Conservation (phyloP, 1,140 invertebrate genomes). For the Drosophila pectinifera region DNA sequence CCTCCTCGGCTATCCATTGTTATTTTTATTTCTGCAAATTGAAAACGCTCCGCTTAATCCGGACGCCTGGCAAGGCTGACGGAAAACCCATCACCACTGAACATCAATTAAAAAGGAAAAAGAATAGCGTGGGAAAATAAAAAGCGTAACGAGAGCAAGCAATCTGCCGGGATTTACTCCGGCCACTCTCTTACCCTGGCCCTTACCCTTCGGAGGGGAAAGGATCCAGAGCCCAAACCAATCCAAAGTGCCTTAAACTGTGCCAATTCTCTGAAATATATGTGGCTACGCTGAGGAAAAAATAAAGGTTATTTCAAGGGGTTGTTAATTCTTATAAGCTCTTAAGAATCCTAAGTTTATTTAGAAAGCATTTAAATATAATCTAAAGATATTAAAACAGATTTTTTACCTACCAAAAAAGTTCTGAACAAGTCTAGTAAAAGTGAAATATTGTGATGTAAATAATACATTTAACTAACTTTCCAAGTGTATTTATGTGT, state of each 20-base stretch:
- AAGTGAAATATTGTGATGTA: too few species aligned
- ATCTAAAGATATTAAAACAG: too few species aligned
- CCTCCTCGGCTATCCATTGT: slow-evolving; percentile 24
- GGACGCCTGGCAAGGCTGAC: slow-evolving; percentile 34
- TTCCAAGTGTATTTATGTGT: neutral
- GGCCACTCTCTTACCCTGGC: neutral
- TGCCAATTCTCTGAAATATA: slow-evolving; percentile 15
- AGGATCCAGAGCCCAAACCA: neutral
- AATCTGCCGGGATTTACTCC: slow-evolving; percentile 34
- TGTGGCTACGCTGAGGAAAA: neutral
- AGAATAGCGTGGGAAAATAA: slow-evolving; percentile 18
- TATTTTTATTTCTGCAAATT: slow-evolving; percentile 70
- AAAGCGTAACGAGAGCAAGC: slow-evolving; percentile 32
- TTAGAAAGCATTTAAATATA: too few species aligned
- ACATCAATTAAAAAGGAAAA: slow-evolving; percentile 53
- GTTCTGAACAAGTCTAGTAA: too few species aligned
- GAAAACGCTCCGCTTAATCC: slow-evolving; percentile 72
- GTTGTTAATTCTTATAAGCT: too few species aligned
- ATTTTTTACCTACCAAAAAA: too few species aligned
- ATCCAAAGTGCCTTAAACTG: slow-evolving; percentile 40
- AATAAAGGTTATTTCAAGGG: neutral
- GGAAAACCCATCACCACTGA: slow-evolving; percentile 68
- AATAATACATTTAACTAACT: neutral
- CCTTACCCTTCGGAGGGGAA: slow-evolving; percentile 1
- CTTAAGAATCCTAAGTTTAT: too few species aligned